Conservation (phyloP, 2,113 vertebrate genomes). For the Caranx ignobilis region DNA sequence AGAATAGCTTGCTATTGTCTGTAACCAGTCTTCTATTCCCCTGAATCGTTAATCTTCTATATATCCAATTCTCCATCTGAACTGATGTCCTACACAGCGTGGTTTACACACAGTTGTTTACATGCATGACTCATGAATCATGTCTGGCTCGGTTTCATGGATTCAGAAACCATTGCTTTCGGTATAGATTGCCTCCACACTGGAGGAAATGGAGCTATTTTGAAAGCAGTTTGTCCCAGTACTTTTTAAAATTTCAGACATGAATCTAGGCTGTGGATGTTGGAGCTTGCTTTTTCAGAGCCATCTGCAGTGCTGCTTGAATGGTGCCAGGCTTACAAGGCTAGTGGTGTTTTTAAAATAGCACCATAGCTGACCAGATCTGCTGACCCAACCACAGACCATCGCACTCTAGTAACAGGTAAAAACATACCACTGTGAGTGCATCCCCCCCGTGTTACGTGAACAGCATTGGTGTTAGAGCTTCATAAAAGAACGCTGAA, state of each 20-base stretch:
- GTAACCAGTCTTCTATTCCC: constrained; percentile 37
- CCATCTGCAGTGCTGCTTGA: constrained; percentile 66
- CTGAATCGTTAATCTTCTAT: constrained; percentile 57
- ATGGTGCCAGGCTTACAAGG: constrained; percentile 56
- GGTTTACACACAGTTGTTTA: constrained; percentile 51
- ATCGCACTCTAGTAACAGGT: constrained; percentile 26
- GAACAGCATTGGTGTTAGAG: background rate
- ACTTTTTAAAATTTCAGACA: constrained; percentile 10
- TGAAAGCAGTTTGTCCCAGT: constrained; percentile 50
- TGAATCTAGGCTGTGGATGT: constrained; percentile 59
- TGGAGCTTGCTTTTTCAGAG: constrained; percentile 55
- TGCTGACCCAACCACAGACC: constrained; percentile 32
- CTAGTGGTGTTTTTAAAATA: constrained; percentile 58
- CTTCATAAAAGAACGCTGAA: background rate
- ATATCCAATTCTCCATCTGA: constrained; percentile 48
- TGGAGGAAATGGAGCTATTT: constrained; percentile 37
- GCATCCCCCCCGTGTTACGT: background rate
- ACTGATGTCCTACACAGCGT: constrained; percentile 38
- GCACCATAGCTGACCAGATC: constrained; percentile 59
- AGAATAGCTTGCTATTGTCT: constrained; percentile 57
- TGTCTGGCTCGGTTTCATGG: constrained; percentile 45
- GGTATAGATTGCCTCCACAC: constrained; percentile 38
- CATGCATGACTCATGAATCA: constrained; percentile 46
- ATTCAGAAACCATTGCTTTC: constrained; percentile 46
- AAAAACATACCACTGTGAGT: constrained; percentile 12